phyloP scores from a whole-genome alignment of 2,113 vertebrate genomes.

The Chaenocephalus aceratus region DNA sequence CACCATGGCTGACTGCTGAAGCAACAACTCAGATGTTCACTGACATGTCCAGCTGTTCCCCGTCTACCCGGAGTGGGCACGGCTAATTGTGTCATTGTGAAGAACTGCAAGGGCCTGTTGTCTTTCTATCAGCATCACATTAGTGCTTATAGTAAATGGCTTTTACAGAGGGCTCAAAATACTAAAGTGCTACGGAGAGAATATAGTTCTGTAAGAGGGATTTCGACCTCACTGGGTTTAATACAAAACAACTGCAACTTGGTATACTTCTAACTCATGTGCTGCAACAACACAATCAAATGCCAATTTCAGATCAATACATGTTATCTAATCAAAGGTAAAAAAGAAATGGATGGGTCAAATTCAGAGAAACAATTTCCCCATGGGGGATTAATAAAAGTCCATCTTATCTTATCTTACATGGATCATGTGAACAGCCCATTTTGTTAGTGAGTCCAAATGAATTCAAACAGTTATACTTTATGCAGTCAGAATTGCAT shows the following conservation, averaged over 20 bases:
- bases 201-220: neutral
- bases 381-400: too few relatives aligned
- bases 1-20: conserved; percentile 25
- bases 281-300: too few relatives aligned
- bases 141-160: conserved; percentile 23
- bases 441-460: neutral
- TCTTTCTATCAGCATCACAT: conserved; percentile 19
- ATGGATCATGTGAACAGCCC: neutral
- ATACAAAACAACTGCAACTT: too few relatives aligned
- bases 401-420: neutral
- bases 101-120: conserved; percentile 17
- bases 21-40: conserved; percentile 8
- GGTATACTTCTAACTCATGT: too few relatives aligned
- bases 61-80: conserved; percentile 25
- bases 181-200: conserved; percentile 10
- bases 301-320: too few relatives aligned
- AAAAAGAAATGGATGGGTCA: too few relatives aligned
- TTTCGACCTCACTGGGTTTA: neutral
- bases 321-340: too few relatives aligned
- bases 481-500: neutral
- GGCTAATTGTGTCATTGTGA: conserved; percentile 34
- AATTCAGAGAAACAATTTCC: too few relatives aligned
- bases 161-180: conserved; percentile 39
- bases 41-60: conserved; percentile 46
- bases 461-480: neutral